Percentiles rank a stretch among this genome's conserved stretches.
Evolutionary conservation across 2,888 invertebrate species (phyloP).

Genomic region (Odontothrips loti): DNA sequence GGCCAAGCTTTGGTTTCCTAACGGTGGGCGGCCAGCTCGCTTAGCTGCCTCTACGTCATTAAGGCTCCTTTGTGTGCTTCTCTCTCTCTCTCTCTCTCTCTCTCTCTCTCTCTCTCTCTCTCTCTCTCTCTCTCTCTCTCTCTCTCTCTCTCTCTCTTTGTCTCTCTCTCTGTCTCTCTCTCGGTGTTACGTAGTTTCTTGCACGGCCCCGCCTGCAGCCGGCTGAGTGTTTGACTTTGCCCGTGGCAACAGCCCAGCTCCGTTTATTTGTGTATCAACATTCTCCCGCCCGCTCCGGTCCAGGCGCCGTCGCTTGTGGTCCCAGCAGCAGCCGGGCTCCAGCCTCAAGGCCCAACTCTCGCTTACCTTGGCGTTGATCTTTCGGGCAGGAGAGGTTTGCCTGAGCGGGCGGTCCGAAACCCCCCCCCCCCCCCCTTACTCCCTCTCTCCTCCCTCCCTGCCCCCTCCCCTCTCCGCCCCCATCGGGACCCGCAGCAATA

Average conservation of each 20-base stretch:
- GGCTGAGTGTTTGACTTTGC: neutral
- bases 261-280: slow-evolving; percentile 19
- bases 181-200: neutral
- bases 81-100: neutral
- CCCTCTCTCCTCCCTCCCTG: neutral
- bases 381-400: neutral
- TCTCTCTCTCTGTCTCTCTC: neutral
- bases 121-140: slow-evolving; percentile 1
- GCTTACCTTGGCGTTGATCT: slow-evolving; percentile 12
- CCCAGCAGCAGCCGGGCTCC: neutral
- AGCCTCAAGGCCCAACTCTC: neutral
- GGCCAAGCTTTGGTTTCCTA: too few relatives aligned
- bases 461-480: neutral
- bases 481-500: neutral
- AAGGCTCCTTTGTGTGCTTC: neutral
- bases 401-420: neutral
- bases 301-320: neutral
- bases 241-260: neutral
- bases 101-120: slow-evolving; percentile 1
- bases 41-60: too few relatives aligned
- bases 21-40: too few relatives aligned
- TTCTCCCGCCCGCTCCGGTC: neutral
- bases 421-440: neutral
- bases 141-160: neutral
- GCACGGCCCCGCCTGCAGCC: neutral